phyloP scores from a whole-genome alignment of 1,140 invertebrate species.

The Dreissena polymorpha region DNA sequence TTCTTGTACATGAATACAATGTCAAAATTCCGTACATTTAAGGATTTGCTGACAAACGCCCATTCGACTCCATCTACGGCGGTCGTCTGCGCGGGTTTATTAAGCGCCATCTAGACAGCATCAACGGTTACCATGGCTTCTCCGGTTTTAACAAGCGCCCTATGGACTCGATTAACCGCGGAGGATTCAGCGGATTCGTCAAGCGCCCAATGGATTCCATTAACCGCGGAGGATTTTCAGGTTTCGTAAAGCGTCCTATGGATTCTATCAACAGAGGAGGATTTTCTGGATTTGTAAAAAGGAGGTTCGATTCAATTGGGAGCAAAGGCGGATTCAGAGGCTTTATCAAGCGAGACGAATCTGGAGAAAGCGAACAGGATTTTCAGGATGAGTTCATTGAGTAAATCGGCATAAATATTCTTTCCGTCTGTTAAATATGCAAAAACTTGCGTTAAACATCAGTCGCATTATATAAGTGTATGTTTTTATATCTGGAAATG shows the following conservation, averaged over 20 bases:
- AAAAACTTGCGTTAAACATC: too few species aligned
- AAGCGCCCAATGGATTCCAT: conserved; percentile 56
- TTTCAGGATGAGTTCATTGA: not conserved
- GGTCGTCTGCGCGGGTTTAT: not conserved
- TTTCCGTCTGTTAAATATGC: not conserved
- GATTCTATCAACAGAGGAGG: conserved; percentile 37
- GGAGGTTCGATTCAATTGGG: conserved; percentile 47
- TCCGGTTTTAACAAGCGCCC: conserved; percentile 46
- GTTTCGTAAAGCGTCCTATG: conserved; percentile 47
- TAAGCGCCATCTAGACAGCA: conserved; percentile 34
- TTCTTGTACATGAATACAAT: too few species aligned
- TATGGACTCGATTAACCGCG: conserved; percentile 52
- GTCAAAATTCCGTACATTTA: too few species aligned
- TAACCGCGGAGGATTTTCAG: conserved; percentile 31
- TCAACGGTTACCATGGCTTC: conserved; percentile 24
- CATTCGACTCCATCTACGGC: not conserved
- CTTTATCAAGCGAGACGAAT: conserved; percentile 22
- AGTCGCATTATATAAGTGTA: too few species aligned
- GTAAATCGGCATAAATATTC: not conserved
- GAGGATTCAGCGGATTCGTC: conserved; percentile 49
- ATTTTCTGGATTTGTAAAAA: conserved; percentile 33
- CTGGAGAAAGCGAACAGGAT: not conserved
- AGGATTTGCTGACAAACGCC: too few species aligned
- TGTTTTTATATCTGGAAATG: too few species aligned
- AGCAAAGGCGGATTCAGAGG: conserved; percentile 21